A percentile compares a stretch with the other conserved stretches of the same genome.
Conservation (phyloP, 2,888 invertebrate genomes). For the Ditula angustiorana region DNA sequence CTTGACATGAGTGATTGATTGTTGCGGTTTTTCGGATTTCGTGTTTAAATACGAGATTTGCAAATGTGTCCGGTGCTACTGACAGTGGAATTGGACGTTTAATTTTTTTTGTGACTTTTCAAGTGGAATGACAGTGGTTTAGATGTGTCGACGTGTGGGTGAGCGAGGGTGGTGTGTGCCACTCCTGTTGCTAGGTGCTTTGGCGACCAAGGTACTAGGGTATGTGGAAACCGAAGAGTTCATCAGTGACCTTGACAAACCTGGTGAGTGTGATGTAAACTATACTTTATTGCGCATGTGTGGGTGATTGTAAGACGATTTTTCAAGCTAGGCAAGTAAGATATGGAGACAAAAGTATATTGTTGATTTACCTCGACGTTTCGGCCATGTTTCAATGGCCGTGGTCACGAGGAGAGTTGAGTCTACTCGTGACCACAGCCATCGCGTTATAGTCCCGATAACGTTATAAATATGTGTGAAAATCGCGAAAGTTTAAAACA, state of each 20-base stretch:
- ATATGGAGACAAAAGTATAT: too few relatives aligned
- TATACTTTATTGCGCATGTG: neutral
- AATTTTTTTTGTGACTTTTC: neutral
- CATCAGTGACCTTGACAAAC: slow-evolving; percentile 85
- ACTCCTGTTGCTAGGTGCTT: slow-evolving; percentile 53
- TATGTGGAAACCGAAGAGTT: slow-evolving; percentile 83
- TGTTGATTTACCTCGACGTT: too few relatives aligned
- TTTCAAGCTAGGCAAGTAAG: too few relatives aligned
- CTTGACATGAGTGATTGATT: slow-evolving; percentile 38
- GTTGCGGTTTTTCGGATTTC: slow-evolving; percentile 38
- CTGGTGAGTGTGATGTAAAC: slow-evolving; percentile 68
- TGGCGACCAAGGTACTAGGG: slow-evolving; percentile 68
- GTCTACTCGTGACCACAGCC: too few relatives aligned
- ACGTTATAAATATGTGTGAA: too few relatives aligned
- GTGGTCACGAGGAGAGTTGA: too few relatives aligned
- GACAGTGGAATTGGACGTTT: neutral
- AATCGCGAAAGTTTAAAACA: too few relatives aligned
- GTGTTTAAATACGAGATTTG: slow-evolving; percentile 20
- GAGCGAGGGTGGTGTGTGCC: slow-evolving; percentile 41
- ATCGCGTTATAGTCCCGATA: too few relatives aligned
- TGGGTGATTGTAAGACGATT: neutral
- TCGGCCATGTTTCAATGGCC: too few relatives aligned
- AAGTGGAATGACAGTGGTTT: slow-evolving; percentile 29
- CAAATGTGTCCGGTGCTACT: neutral
- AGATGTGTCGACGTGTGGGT: slow-evolving; percentile 32